Conservation (phyloP, 2,888 invertebrate species). For the Pterobdella sp. region DNA sequence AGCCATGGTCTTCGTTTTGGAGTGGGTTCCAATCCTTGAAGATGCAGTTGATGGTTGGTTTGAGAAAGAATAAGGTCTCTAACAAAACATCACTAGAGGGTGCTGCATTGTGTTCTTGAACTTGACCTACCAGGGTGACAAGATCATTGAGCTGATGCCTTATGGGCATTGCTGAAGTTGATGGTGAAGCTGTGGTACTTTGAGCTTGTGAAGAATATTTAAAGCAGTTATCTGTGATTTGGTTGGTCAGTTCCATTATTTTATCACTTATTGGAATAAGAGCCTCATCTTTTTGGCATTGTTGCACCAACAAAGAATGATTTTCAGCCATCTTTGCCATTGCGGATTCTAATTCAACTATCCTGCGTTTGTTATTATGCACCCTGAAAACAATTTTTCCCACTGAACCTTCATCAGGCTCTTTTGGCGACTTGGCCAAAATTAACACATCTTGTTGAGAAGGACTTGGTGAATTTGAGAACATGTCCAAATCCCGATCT, state of each 20-base stretch:
- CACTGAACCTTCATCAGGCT: background rate
- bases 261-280: background rate
- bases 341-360: background rate
- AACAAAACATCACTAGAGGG: background rate
- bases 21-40: background rate
- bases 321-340: background rate
- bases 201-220: background rate
- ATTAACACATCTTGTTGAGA: background rate
- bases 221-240: background rate
- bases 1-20: background rate
- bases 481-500: background rate
- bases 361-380: background rate
- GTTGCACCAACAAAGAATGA: background rate
- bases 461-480: background rate
- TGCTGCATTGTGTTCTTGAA: background rate
- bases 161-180: background rate
- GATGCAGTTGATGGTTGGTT: background rate
- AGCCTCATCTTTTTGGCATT: background rate
- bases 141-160: background rate
- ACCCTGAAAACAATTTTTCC: background rate
- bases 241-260: background rate
- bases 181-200: background rate
- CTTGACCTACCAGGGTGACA: background rate
- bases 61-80: background rate
- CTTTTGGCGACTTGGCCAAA: background rate